Percentiles rank a stretch among this genome's conserved stretches.
Conservation (phyloP, 2,888 invertebrate species). For the Thecocarcelia acutangulata region DNA sequence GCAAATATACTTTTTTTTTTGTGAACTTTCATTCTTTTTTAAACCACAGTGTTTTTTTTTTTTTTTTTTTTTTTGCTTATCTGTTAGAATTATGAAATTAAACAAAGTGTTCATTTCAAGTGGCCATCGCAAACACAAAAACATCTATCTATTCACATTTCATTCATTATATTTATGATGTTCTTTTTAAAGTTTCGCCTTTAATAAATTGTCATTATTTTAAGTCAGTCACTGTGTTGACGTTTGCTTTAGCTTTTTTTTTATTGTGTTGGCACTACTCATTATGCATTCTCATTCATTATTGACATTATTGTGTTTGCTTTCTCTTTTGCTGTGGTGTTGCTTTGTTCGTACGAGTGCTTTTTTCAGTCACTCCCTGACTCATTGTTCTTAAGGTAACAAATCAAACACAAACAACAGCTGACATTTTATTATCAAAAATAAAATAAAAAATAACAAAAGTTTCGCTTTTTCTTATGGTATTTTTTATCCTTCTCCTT, state of each 20-base stretch:
- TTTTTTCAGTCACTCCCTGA: not conserved
- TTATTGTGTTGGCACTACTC: slow-evolving; percentile 19
- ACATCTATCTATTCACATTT: slow-evolving; percentile 26
- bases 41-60: slow-evolving; percentile 13
- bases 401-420: slow-evolving; percentile 49
- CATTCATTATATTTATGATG: not conserved
- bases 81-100: slow-evolving; percentile 1
- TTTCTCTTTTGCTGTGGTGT: slow-evolving; percentile 4
- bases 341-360: not conserved
- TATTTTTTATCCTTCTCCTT: slow-evolving; percentile 19
- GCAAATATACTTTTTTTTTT: too few species aligned
- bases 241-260: not conserved
- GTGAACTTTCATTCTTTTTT: too few species aligned
- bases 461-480: slow-evolving; percentile 1
- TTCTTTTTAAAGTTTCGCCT: not conserved
- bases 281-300: slow-evolving; percentile 46
- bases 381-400: slow-evolving; percentile 44
- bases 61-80: not conserved
- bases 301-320: slow-evolving; percentile 41
- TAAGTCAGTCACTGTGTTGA: slow-evolving; percentile 39
- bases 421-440: slow-evolving; percentile 57
- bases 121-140: slow-evolving; percentile 18
- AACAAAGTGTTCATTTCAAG: slow-evolving; percentile 49
- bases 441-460: slow-evolving; percentile 17
- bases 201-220: slow-evolving; percentile 47